phyloP scores from a whole-genome alignment of 2,888 invertebrate genomes.

The Rhimphoctona megacephalus region DNA sequence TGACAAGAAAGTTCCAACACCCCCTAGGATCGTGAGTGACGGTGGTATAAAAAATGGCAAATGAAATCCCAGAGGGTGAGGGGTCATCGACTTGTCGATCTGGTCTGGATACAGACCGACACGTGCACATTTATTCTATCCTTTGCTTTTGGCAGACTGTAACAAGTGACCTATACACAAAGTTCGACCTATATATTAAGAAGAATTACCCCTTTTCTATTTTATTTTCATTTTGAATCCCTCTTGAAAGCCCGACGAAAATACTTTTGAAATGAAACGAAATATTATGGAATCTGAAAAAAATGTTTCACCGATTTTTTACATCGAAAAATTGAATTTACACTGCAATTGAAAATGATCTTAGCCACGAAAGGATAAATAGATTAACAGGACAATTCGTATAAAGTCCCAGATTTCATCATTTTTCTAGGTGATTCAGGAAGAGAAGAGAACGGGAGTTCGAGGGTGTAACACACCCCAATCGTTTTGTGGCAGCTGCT shows the following conservation, averaged over 20 bases:
- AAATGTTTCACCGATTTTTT: too few species aligned
- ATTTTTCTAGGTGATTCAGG: conserved; percentile 35
- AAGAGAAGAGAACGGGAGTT: conserved; percentile 10
- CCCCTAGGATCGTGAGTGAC: not conserved
- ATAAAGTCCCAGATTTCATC: conserved; percentile 8
- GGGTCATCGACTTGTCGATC: conserved; percentile 35
- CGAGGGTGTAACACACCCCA: conserved; percentile 30
- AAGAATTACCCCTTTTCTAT: not conserved
- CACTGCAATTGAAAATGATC: not conserved
- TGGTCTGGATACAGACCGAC: conserved; percentile 21
- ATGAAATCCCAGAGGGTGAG: conserved; percentile 27
- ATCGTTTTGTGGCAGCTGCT: conserved; percentile 56
- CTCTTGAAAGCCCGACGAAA: not conserved
- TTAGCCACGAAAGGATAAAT: not conserved
- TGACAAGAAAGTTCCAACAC: conserved; percentile 1
- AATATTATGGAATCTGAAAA: not conserved
- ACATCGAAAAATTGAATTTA: not conserved
- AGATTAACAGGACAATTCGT: not conserved
- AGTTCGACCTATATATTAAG: conserved; percentile 26
- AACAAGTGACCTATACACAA: conserved; percentile 43
- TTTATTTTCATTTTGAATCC: conserved; percentile 8
- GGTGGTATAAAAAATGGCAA: conserved; percentile 28
- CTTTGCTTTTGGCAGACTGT: conserved; percentile 6
- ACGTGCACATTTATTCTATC: conserved; percentile 40
- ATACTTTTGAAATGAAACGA: too few species aligned